Conservation (phyloP, 2,113 vertebrate genomes). For the Rhabdornis inornatus region DNA sequence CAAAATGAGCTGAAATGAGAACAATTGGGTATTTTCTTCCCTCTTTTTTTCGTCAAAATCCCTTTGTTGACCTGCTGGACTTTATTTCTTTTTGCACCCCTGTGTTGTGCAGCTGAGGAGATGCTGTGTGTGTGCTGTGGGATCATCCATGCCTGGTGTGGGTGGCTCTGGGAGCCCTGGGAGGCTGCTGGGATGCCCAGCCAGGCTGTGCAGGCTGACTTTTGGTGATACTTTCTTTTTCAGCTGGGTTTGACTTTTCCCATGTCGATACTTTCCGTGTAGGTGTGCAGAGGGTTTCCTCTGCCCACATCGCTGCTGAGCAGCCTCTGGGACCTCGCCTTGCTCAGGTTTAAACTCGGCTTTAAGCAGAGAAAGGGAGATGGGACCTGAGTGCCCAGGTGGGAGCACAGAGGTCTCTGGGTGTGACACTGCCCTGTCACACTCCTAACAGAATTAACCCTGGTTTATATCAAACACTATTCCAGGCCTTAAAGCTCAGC, state of each 20-base stretch:
- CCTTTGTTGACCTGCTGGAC: fast-evolving
- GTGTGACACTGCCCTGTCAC: not conserved
- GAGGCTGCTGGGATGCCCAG: not conserved
- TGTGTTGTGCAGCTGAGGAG: not conserved
- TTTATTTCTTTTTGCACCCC: not conserved
- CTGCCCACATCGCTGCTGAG: not conserved
- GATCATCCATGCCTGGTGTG: fast-evolving
- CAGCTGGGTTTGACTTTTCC: not conserved
- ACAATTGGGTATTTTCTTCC: fast-evolving
- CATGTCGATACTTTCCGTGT: not conserved
- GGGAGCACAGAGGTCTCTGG: not conserved
- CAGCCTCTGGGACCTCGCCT: not conserved
- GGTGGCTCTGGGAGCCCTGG: fast-evolving
- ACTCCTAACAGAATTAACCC: not conserved
- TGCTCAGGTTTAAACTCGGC: not conserved
- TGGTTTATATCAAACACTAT: not conserved
- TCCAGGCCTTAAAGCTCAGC: not conserved
- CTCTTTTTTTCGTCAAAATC: not conserved
- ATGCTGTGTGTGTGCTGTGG: not conserved
- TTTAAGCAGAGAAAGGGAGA: not conserved
- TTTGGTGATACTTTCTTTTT: not conserved
- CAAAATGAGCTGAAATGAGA: not conserved
- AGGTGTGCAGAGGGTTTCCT: conserved; percentile 32
- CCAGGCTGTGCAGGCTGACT: not conserved
- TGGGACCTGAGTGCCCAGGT: not conserved